Percentiles rank a stretch among this genome's conserved stretches.
These are phyloP conservation scores for Drosophila demipolita DNA, from an alignment of 2,888 invertebrate genomes.

Conservation along the genomic window DNA sequence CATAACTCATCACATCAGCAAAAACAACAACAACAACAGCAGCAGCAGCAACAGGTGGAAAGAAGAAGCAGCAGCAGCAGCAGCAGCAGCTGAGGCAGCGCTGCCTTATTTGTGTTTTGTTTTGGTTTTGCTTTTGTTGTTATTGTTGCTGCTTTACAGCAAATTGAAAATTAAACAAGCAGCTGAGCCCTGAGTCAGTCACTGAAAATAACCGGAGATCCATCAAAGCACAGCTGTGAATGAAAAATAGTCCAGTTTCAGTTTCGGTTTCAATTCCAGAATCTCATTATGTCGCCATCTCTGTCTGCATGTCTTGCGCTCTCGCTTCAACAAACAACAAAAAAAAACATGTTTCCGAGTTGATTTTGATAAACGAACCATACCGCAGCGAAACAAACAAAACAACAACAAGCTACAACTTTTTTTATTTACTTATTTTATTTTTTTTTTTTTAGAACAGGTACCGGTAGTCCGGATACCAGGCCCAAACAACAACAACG, in stretches of 20 bases:
- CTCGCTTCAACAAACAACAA: neutral
- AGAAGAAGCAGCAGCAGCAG: constrained; percentile 40
- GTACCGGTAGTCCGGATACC: constrained; percentile 71
- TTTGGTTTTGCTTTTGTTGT: constrained; percentile 17
- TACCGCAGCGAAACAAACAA: constrained; percentile 52
- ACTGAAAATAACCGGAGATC: constrained; percentile 12
- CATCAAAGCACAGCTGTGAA: constrained; percentile 31
- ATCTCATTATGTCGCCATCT: constrained; percentile 11
- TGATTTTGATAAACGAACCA: constrained; percentile 34
- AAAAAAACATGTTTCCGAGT: constrained; percentile 49
- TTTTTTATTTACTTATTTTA: constrained; percentile 17
- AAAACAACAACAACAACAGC: constrained; percentile 24
- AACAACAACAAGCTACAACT: constrained; percentile 54
- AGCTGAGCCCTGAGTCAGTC: constrained; percentile 4
- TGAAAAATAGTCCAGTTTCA: constrained; percentile 41
- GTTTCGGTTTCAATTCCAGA: constrained; percentile 47
- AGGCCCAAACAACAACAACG: constrained; percentile 58
- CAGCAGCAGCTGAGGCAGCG: constrained; percentile 25
- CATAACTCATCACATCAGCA: constrained; percentile 78
- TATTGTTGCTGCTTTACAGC: constrained; percentile 42
- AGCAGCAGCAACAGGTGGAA: constrained; percentile 62
- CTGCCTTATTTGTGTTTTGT: constrained; percentile 49
- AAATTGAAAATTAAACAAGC: constrained; percentile 20
- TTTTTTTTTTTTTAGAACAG: constrained; percentile 71
- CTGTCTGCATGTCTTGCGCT: neutral